Conservation (phyloP, 2,888 invertebrate species). For the Gerris lacustris region DNA sequence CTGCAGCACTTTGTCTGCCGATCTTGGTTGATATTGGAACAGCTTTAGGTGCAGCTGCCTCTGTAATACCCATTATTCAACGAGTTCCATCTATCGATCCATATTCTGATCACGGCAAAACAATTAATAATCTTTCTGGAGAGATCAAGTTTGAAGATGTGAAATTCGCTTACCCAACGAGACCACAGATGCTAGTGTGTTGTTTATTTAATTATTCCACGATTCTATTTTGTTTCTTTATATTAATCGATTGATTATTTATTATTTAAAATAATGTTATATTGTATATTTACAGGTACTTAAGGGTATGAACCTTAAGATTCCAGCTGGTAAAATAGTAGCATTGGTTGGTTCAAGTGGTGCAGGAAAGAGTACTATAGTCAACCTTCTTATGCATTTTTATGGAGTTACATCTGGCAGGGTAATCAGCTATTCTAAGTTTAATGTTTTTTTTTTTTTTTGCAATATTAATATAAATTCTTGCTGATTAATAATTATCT, state of each 20-base stretch:
- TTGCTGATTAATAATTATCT: too few species aligned
- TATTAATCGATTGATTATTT: slow-evolving; percentile 12
- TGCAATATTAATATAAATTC: too few species aligned
- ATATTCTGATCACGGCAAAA: slow-evolving; percentile 47
- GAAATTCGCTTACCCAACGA: slow-evolving; percentile 67
- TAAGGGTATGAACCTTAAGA: slow-evolving; percentile 51
- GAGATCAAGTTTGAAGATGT: slow-evolving; percentile 60
- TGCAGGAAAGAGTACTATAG: slow-evolving; percentile 65
- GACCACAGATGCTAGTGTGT: slow-evolving; percentile 55
- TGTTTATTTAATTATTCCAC: too few species aligned
- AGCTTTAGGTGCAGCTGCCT: slow-evolving; percentile 65
- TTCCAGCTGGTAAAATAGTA: slow-evolving; percentile 59
- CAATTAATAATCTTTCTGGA: slow-evolving; percentile 47
- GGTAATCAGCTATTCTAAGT: slow-evolving; percentile 40
- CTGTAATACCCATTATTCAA: slow-evolving; percentile 65
- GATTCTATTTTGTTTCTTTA: too few species aligned
- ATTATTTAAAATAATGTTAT: slow-evolving; percentile 6
- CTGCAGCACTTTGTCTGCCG: slow-evolving; percentile 73
- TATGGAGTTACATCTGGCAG: slow-evolving; percentile 57
- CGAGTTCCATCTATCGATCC: slow-evolving; percentile 62
- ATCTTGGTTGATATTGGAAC: slow-evolving; percentile 52
- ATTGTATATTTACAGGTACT: slow-evolving; percentile 42
- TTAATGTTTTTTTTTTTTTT: neutral
- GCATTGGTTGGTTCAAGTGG: slow-evolving; percentile 63
- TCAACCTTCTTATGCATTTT: slow-evolving; percentile 59